phyloP scores from a whole-genome alignment of 2,888 invertebrate genomes.

The Meiosimyza platycephala region DNA sequence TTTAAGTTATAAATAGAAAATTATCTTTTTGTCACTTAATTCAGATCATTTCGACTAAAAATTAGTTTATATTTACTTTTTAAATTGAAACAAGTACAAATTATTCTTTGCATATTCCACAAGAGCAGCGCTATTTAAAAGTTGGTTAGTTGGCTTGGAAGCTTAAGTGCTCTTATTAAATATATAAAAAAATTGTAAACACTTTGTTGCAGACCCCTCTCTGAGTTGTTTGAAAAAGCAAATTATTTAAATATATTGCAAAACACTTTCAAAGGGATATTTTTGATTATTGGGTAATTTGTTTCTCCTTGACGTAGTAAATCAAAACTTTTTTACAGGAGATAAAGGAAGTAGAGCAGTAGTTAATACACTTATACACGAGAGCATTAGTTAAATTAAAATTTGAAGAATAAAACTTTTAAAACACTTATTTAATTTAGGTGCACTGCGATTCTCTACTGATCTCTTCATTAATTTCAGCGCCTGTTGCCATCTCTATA shows the following conservation, averaged over 20 bases:
- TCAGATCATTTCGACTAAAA: constrained; percentile 28
- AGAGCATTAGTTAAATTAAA: not conserved
- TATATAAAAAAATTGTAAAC: constrained; percentile 8
- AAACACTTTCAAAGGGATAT: constrained; percentile 17
- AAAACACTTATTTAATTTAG: constrained; percentile 12
- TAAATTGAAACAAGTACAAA: constrained; percentile 15
- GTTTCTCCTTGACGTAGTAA: not conserved
- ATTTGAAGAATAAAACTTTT: not conserved
- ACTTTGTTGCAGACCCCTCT: not conserved
- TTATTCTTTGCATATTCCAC: constrained; percentile 9
- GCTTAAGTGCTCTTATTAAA: constrained; percentile 9
- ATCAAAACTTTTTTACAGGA: not conserved
- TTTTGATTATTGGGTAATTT: not conserved
- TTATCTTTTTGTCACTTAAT: constrained; percentile 30
- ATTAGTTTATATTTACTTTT: constrained; percentile 22
- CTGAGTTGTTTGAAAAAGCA: constrained; percentile 1
- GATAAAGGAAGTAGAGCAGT: not conserved
- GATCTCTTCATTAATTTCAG: constrained; percentile 5
- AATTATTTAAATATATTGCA: constrained; percentile 23
- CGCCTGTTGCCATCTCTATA: constrained; percentile 39
- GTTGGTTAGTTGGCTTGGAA: constrained; percentile 3
- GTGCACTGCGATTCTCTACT: not conserved
- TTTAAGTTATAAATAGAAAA: constrained; percentile 26
- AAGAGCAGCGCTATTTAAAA: constrained; percentile 3
- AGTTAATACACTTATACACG: constrained; percentile 23